Evolutionary conservation across 2,113 vertebrate species (phyloP), one percentile per base, ranked within the genome.

Genomic region (Lamprologus callipterus): DNA sequence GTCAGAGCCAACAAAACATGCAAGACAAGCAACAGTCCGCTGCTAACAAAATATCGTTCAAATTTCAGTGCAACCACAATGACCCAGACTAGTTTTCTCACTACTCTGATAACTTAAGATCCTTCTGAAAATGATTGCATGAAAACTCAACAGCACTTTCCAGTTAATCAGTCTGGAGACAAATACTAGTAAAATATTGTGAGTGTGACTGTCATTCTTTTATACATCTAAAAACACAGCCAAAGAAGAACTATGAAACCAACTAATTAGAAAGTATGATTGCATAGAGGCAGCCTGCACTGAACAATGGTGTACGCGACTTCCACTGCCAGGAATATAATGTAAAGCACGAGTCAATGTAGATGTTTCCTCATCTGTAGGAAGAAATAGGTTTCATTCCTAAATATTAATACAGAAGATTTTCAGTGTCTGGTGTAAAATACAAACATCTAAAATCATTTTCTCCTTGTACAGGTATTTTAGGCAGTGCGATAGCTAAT

Each of bases 401-500:
- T 16, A 40, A 14, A 40, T 45, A 28, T 73, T 73, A 47, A 45
- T 17, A 45, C 21, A 45, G 14, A 47, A 73, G 21, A 17, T 47
- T 47, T 75, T 47, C 9, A 28, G 40, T 75, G 68, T 47, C 21
- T 47, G 40, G 16, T 26, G 23, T 47, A 47, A 73, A 75, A 70
- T 70, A 42, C 65, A 28, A 45, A 28, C 6, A 73, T 73, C n/a
- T 16, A 26, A 45, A 26, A 26, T n/a, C 31, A n/a, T 54, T 33
- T 19, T 53, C 7, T 42, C 8, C 1, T 31, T 54, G 3, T 84
- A 82, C 87, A 95, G 93, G 93, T 49, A 6, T 95, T 68, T 86
- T 94, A 7, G 93, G 91, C 5, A 63, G 80, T 80, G 93, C 92
- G 0, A 7, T 95, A 87, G 90, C 93, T 87, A 8, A 89, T 57